Conservation (phyloP, 1,140 invertebrate species). For the Asbolus verrucosus region DNA sequence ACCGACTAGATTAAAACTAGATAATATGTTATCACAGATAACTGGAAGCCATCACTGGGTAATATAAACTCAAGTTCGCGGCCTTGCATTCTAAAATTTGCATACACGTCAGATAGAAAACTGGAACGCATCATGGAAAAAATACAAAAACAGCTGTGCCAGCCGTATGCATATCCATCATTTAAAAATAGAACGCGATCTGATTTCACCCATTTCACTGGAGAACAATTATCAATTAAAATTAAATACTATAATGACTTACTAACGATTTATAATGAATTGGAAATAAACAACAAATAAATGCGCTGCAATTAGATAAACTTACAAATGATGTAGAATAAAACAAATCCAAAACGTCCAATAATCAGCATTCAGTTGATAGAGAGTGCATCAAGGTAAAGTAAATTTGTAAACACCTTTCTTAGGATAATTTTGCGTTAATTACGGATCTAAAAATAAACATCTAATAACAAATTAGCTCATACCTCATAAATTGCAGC, state of each 20-base stretch:
- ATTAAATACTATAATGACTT: too few relatives aligned
- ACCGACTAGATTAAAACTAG: too few relatives aligned
- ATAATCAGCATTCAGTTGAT: too few relatives aligned
- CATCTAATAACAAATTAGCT: constrained; percentile 10
- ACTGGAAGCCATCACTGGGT: constrained; percentile 12
- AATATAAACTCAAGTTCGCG: constrained; percentile 28
- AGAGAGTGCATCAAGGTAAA: too few relatives aligned
- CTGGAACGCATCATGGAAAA: constrained; percentile 12
- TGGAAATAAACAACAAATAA: too few relatives aligned
- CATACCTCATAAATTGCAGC: constrained; percentile 12
- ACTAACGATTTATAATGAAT: too few relatives aligned
- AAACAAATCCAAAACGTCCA: too few relatives aligned
- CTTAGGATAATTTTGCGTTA: too few relatives aligned
- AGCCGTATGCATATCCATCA: not conserved
- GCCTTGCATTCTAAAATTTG: constrained; percentile 36
- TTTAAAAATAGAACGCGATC: constrained; percentile 15
- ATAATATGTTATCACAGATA: constrained; percentile 17
- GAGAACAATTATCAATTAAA: too few relatives aligned
- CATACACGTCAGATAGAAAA: constrained; percentile 20
- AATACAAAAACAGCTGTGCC: constrained; percentile 12
- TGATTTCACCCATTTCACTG: constrained; percentile 26
- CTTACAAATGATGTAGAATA: too few relatives aligned
- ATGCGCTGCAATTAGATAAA: too few relatives aligned
- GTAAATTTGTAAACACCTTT: too few relatives aligned
- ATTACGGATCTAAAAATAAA: constrained; percentile 25